Evolutionary conservation across 2,888 invertebrate genomes (phyloP).

Genomic region (Chaitophorus viminalis): DNA sequence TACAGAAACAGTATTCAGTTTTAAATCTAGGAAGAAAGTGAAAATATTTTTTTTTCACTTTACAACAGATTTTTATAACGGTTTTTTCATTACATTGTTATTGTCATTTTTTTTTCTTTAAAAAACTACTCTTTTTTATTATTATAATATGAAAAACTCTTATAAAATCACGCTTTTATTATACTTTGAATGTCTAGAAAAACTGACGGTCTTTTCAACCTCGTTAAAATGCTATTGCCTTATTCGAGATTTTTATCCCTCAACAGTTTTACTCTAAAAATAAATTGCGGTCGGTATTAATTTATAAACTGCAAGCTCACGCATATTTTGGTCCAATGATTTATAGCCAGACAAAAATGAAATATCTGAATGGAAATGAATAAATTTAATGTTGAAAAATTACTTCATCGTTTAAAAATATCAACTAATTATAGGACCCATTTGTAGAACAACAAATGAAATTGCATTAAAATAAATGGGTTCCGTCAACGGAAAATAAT

Average conservation of each 20-base stretch:
- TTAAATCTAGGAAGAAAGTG: neutral
- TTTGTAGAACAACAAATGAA: neutral
- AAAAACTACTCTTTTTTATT: neutral
- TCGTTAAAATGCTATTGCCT: constrained; percentile 24
- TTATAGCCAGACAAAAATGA: neutral
- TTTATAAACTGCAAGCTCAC: neutral
- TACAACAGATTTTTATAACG: neutral
- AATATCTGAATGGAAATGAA: neutral
- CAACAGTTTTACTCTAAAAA: neutral
- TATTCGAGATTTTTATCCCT: constrained; percentile 1
- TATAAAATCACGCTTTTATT: constrained; percentile 12
- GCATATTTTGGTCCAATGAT: neutral
- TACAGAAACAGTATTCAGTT: too few species aligned
- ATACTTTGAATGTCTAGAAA: constrained; percentile 25
- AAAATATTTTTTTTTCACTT: neutral
- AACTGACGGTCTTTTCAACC: neutral
- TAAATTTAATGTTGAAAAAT: neutral
- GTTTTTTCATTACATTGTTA: constrained; percentile 1
- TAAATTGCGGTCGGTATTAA: neutral
- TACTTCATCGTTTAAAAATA: neutral
- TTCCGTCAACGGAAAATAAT: too few species aligned
- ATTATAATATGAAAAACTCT: constrained; percentile 37
- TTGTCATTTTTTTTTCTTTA: neutral
- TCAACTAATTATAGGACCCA: neutral
- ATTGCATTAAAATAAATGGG: neutral